Evolutionary conservation across 2,113 vertebrate genomes (phyloP), one percentile per base, ranked within the genome.

Genomic region (Hymenochirus boettgeri): DNA sequence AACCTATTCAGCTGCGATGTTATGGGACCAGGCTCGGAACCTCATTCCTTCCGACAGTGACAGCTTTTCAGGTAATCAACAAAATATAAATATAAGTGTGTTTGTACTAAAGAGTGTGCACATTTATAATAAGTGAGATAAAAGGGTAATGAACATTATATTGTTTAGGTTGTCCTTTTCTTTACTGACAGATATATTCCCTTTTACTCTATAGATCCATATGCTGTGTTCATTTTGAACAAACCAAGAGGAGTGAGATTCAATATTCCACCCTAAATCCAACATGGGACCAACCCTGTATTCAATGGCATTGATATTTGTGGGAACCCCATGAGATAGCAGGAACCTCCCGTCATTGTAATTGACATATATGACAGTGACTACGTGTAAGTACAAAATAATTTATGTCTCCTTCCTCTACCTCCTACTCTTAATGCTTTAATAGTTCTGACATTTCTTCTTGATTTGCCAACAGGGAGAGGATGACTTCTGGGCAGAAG

Each of bases 241-340:
- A 89, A 70, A 99, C 95, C 70, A 93, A 98, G 85, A 97, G 93
- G 54, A 98, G 96, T 1, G 94, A 99, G 77, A 91, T 86, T 18
- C 86, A 97, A 67, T 85, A 79, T 74, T 81, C 91, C 11, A 96
- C 92, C 1, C 79, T 99, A 64, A 99, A 98, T 71, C 96, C 96
- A 29, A 95, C 90, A 0, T 99, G 96, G 96, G 96, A 99, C 82
- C 95, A 99, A 80, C 2, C 84, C 99, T 15, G 95, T 99, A 77
- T 98, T 99, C 75, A 86, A 86, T 71, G 88, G 89, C 61, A 72
- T 99, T 61, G 89, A 96, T 73, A 94, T 99, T 27, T 94, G 95
- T 45, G 31, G 31, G 11, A 86, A 96, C 62, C 95, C 95, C 3
- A 82, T 86, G 70, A 78, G 71, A 1, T 95, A 24, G 78, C 79